A percentile compares a stretch with the other conserved stretches of the same genome.
Conservation (phyloP, 2,113 vertebrate genomes). For the Leuciscus idus region DNA sequence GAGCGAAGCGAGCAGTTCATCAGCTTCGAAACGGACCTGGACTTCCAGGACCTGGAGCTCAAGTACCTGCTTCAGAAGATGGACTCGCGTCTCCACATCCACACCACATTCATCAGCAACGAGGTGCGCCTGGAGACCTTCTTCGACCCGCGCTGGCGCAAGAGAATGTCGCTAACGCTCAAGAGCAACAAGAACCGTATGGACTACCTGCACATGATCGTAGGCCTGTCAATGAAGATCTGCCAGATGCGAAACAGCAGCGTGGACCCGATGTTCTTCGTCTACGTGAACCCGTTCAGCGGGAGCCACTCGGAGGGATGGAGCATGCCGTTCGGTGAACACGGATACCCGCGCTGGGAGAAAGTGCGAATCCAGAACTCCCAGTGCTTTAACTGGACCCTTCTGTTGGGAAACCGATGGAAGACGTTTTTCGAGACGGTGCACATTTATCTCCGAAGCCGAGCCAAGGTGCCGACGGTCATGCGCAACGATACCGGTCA, state of each 20-base stretch:
- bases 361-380: constrained; percentile 93
- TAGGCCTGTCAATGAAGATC: constrained; percentile 98
- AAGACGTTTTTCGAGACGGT: constrained; percentile 99
- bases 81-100: constrained; percentile 96
- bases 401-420: constrained; percentile 95
- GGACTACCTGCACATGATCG: constrained; percentile 99
- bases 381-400: constrained; percentile 99
- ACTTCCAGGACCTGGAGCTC: constrained; percentile 99
- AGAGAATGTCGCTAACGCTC: constrained; percentile 98
- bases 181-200: constrained; percentile 99
- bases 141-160: constrained; percentile 97
- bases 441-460: constrained; percentile 98
- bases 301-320: constrained; percentile 98
- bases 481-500: constrained; percentile 95
- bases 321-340: constrained; percentile 98
- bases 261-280: constrained; percentile 97
- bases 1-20: constrained; percentile 99
- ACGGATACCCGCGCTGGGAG: constrained; percentile 97
- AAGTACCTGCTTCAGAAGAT: constrained; percentile 98
- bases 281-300: constrained; percentile 97
- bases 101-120: constrained; percentile 99
- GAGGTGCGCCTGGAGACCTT: constrained; percentile 98
- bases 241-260: constrained; percentile 99
- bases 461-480: constrained; percentile 91
- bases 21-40: constrained; percentile 98